phyloP scores from a whole-genome alignment of 1,140 invertebrate species.

The Trachelipus rathkii region DNA sequence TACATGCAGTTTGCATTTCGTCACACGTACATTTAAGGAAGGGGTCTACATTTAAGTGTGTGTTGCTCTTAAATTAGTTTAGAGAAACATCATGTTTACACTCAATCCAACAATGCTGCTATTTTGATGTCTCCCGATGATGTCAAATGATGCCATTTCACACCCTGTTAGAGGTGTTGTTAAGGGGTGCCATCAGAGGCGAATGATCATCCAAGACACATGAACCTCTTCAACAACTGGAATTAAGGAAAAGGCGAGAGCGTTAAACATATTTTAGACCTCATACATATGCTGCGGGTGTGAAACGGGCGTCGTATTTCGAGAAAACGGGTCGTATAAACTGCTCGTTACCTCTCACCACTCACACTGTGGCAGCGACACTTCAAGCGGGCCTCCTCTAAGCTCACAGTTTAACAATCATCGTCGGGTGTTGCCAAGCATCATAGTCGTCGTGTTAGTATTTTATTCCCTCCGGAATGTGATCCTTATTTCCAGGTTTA shows the following conservation, averaged over 20 bases:
- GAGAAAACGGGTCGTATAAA: conserved; percentile 6
- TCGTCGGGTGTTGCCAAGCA: conserved; percentile 2
- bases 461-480: neutral
- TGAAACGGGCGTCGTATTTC: conserved; percentile 6
- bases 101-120: neutral
- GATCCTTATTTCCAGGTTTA: neutral
- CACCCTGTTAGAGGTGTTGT: neutral
- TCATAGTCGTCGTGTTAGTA: neutral
- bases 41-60: neutral
- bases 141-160: conserved; percentile 6
- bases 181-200: neutral
- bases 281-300: conserved; percentile 11
- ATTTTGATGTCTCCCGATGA: neutral
- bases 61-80: neutral
- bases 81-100: neutral
- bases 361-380: conserved; percentile 10
- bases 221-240: conserved; percentile 2
- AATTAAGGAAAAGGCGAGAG: conserved; percentile 3
- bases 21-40: neutral
- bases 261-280: conserved; percentile 9
- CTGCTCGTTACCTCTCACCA: neutral
- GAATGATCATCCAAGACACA: conserved; percentile 1
- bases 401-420: conserved; percentile 12
- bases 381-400: conserved; percentile 10
- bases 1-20: neutral